Evolutionary conservation across 2,888 invertebrate species (phyloP).

Genomic region (Timandra comae): DNA sequence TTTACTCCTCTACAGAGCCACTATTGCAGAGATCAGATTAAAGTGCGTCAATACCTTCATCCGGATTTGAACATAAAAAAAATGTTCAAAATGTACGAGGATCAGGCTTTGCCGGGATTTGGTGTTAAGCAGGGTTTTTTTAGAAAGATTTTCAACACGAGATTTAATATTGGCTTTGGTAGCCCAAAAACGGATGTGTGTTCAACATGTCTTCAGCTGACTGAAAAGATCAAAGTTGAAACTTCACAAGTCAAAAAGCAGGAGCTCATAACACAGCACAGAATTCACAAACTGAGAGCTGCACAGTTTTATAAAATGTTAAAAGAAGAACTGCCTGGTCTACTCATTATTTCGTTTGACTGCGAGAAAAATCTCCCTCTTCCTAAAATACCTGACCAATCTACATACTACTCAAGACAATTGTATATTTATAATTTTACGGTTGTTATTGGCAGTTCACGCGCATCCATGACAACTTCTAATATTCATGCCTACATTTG

Average conservation of each 20-base stretch:
- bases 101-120: not conserved
- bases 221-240: constrained; percentile 1
- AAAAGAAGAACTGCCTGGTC: constrained; percentile 6
- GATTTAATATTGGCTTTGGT: constrained; percentile 16
- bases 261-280: not conserved
- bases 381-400: constrained; percentile 28
- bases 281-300: constrained; percentile 2
- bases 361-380: constrained; percentile 15
- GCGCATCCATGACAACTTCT: constrained; percentile 18
- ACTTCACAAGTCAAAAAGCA: not conserved
- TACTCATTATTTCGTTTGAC: constrained; percentile 16
- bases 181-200: constrained; percentile 12
- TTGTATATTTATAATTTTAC: constrained; percentile 32
- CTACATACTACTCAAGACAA: constrained; percentile 35
- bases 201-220: constrained; percentile 2
- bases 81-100: not conserved
- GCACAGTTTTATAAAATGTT: not conserved
- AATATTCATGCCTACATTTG: constrained; percentile 27
- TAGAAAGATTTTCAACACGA: constrained; percentile 13
- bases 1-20: constrained; percentile 2
- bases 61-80: not conserved
- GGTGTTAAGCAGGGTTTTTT: constrained; percentile 17
- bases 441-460: constrained; percentile 29
- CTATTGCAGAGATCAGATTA: constrained; percentile 1
- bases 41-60: constrained; percentile 1